Evolutionary conservation across 2,113 vertebrate species (phyloP).

Genomic region (Takifugu flavidus): DNA sequence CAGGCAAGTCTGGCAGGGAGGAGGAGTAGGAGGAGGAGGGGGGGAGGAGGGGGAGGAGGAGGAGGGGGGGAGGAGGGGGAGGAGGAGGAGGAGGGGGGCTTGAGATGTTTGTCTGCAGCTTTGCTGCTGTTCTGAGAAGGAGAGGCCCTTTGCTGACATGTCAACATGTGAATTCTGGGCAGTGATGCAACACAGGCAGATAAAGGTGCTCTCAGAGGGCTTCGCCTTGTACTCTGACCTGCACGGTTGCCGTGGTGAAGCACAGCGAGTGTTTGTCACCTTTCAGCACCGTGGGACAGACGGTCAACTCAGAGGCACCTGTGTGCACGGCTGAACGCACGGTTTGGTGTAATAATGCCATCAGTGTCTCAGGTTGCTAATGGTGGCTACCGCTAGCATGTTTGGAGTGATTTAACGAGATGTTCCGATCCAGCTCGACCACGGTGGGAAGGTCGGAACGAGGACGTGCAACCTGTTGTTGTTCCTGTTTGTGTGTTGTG

Average conservation of each 20-base stretch:
- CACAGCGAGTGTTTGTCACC: background rate
- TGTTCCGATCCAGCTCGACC: background rate
- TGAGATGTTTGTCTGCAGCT: slow-evolving; percentile 22
- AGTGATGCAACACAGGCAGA: slow-evolving; percentile 55
- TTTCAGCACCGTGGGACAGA: background rate
- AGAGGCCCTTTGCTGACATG: slow-evolving; percentile 30
- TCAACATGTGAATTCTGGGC: slow-evolving; percentile 42
- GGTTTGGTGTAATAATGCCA: background rate
- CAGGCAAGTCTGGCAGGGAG: slow-evolving; percentile 42
- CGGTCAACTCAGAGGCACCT: no score
- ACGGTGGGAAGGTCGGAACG: slow-evolving; percentile 11
- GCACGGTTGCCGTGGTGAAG: slow-evolving; percentile 20
- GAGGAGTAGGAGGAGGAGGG: no score
- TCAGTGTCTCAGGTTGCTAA: no score
- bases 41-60: slow-evolving; percentile 4
- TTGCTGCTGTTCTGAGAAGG: slow-evolving; percentile 27
- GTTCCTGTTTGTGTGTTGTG: no score
- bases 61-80: slow-evolving; percentile 1
- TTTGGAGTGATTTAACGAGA: background rate
- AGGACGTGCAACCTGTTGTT: background rate
- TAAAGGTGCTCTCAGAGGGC: slow-evolving; percentile 40
- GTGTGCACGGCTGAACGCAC: no score
- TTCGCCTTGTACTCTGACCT: slow-evolving; percentile 30
- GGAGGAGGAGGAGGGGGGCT: slow-evolving; percentile 16
- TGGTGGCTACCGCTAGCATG: background rate